Evolutionary conservation across 2,113 vertebrate genomes (phyloP), one percentile per base, ranked within the genome.

Genomic region (Sarotherodon lohbergeri): DNA sequence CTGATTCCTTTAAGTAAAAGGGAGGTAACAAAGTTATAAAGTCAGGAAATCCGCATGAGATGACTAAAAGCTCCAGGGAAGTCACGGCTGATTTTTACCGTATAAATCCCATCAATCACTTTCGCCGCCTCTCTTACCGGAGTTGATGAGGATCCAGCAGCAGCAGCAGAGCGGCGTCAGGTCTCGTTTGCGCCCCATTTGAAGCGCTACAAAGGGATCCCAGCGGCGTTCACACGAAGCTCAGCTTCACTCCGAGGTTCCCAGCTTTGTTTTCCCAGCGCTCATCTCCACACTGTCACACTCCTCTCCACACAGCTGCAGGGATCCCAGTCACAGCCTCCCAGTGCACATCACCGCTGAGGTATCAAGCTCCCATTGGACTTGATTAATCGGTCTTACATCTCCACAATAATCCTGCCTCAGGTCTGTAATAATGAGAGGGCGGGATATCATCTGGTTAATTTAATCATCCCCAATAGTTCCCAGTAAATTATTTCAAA

Each of bases 141-240:
- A 91, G 85, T 22, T 87, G 66, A 88, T 46, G 55, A 92, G 76
- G 80, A 91, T 90, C 85, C 89, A 93, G 81, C 83, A 84, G 46
- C 81, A 84, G 57, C 76, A 80, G 55, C 1, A 86, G 27, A 93
- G 57, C 43, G 27, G 24, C 2, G 5, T 57, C 16, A 84, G 39
- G 19, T 57, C 19, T 24, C n/a, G n/a, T 43, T 14, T 91, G 52
- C 2, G 57, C 85, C 85, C 85, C 90, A 91, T 91, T 32, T 11
- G 3, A 63, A 79, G 11, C 7, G 14, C 5, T 24, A 29, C 1
- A 34, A 43, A 68, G 14, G 32, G 24, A 78, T 9, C 7, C 16
- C 59, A 59, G 71, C 19, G 16, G 17, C 1, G 16, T 17, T 10
- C 13, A n/a, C 7, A 9, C 36, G 6, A 86, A 50, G 41, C 24